Evolutionary conservation across 2,113 vertebrate genomes (phyloP).

Genomic region (Alexandromys fortis): DNA sequence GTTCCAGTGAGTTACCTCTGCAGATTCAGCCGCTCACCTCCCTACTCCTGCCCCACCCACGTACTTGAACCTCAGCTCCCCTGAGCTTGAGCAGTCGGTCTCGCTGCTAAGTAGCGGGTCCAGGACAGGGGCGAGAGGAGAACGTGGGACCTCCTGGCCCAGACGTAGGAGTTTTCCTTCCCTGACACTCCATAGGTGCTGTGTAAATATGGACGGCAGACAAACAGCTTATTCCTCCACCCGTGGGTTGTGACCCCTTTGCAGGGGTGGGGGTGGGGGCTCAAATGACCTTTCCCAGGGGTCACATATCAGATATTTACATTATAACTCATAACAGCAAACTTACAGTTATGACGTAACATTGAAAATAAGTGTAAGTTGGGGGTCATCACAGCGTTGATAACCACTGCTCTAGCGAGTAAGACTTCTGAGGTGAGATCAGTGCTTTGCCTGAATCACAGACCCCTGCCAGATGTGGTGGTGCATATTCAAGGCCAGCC

Average conservation of each 20-base stretch:
- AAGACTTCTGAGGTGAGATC: neutral
- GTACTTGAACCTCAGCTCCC: neutral
- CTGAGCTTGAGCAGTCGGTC: neutral
- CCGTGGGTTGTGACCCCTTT: neutral
- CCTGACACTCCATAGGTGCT: too few relatives aligned
- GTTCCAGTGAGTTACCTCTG: neutral
- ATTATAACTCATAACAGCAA: neutral
- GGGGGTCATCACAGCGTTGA: neutral
- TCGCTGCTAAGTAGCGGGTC: fast-evolving
- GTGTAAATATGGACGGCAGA: neutral
- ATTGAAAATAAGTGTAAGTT: neutral
- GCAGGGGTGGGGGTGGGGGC: neutral
- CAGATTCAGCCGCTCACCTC: neutral
- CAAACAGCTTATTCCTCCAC: neutral
- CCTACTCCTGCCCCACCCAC: neutral
- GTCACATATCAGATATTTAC: neutral
- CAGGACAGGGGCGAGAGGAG: neutral
- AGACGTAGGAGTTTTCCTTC: neutral
- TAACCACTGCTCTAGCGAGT: neutral
- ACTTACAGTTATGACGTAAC: neutral
- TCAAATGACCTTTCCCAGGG: neutral
- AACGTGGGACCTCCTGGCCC: neutral
- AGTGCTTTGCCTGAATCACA: neutral
- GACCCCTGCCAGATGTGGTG: neutral
- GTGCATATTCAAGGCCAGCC: neutral